These are phyloP conservation scores for Pterostichus madidus DNA, from an alignment of 2,888 invertebrate genomes.

Conservation along the genomic window DNA sequence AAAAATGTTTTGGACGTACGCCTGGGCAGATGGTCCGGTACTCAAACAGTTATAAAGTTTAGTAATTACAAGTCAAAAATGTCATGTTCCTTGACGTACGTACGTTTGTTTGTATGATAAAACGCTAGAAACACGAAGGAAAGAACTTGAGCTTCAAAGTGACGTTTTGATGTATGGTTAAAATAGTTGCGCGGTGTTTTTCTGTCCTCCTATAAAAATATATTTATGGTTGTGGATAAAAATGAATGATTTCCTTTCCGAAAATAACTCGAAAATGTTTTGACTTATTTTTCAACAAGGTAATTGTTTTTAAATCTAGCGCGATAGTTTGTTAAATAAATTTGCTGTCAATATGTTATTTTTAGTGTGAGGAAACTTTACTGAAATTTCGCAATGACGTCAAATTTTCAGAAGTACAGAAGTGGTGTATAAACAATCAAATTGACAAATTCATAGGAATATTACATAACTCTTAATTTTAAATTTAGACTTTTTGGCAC, in stretches of 20 bases:
- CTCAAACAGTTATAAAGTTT: constrained; percentile 34
- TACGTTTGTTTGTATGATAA: constrained; percentile 44
- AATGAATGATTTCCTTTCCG: constrained; percentile 44
- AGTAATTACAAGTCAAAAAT: constrained; percentile 62
- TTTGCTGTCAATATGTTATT: constrained; percentile 17
- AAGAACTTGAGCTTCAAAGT: constrained; percentile 47
- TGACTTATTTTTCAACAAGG: constrained; percentile 28
- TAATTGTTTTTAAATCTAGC: constrained; percentile 21
- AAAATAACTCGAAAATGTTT: constrained; percentile 15
- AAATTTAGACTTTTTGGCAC: constrained; percentile 27
- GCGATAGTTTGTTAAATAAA: constrained; percentile 5
- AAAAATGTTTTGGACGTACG: constrained; percentile 20
- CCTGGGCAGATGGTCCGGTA: background rate
- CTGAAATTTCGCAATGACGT: constrained; percentile 26
- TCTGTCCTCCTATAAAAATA: constrained; percentile 39
- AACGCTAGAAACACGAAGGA: constrained; percentile 38
- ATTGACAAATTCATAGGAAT: constrained; percentile 14
- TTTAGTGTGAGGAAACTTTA: constrained; percentile 10
- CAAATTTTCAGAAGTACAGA: constrained; percentile 47
- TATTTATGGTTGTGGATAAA: constrained; percentile 30
- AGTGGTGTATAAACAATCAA: constrained; percentile 27
- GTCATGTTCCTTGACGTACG: constrained; percentile 49
- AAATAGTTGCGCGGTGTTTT: constrained; percentile 43
- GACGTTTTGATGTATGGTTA: constrained; percentile 54
- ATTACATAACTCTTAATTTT: constrained; percentile 22